Base-by-base conservation (phyloP, 2,888 invertebrate genomes). In the Drosophila flavopinicola region DNA sequence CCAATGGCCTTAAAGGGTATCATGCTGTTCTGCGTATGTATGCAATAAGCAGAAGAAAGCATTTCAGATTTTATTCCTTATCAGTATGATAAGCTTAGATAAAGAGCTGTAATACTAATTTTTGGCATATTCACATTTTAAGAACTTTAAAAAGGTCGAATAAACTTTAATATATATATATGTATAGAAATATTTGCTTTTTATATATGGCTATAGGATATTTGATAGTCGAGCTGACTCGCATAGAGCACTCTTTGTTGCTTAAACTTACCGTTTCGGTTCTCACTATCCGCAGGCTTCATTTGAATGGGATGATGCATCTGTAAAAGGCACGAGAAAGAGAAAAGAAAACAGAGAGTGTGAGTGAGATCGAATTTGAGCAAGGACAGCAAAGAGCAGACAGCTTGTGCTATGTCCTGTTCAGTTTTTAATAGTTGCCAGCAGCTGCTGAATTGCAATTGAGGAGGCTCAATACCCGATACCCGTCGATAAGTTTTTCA, bases 241-340 rank as follows among this genome's bases (percentile, higher is more conserved):
- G 1, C 9, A 6, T 9, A 9, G 29, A 11, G 17, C 7, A 35
- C 17, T 35, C 1, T 20, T n/a, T 17, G 17, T 44, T 30, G 11
- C n/a, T 44, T 10, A 37, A 68, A 95, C 97, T 96, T 92, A 98
- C 98, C 98, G 92, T 98, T 99, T 93, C 98, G 95, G 91, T 99
- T 99, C 93, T 99, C 99, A 92, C 97, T 98, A 92, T 99, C 99
- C 88, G 99, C 99, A 68, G 99, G 99, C 91, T 99, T 99, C 98
- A 99, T 99, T 93, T 99, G 99, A 89, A 99, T 98, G 56, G 99
- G 98, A 93, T 99, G 98, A 92, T 99, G 98, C 98, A 99, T 99
- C 98, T 98, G 95, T 66, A 95, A 95, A 35, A 48, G n/a, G n/a
- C n/a, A n/a, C n/a, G n/a, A n/a, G 33, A 25, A 7, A 45, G 45